Evolutionary conservation across 2,888 invertebrate genomes (phyloP).

Genomic region (Boloria euphrosyne): DNA sequence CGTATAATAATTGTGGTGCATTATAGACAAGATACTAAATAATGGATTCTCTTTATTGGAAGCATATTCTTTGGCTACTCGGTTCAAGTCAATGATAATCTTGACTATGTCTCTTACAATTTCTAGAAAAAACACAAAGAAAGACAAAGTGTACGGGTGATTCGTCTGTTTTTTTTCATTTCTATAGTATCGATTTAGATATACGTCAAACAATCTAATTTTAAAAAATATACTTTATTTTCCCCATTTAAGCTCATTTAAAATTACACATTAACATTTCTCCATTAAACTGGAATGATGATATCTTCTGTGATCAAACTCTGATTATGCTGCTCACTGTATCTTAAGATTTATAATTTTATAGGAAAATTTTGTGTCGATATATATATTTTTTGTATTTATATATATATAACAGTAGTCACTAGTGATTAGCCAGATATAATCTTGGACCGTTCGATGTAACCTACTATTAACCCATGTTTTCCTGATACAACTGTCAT

Average conservation of each 20-base stretch:
- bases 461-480: constrained; percentile 4
- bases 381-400: constrained; percentile 2
- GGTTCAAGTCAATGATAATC: too few species aligned
- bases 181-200: too few species aligned
- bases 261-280: not conserved
- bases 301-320: constrained; percentile 2
- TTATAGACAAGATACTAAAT: too few species aligned
- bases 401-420: not conserved
- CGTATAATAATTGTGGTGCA: too few species aligned
- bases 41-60: too few species aligned
- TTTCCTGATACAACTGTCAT: constrained; percentile 17
- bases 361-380: not conserved
- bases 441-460: constrained; percentile 1
- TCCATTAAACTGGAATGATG: not conserved
- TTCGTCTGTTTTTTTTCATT: too few species aligned
- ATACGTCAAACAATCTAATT: too few species aligned
- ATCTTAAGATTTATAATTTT: constrained; percentile 1
- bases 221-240: too few species aligned
- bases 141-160: too few species aligned
- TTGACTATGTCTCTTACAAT: too few species aligned
- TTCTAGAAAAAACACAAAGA: too few species aligned
- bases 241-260: not conserved
- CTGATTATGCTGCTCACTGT: not conserved
- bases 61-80: too few species aligned
- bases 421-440: not conserved